Base-by-base conservation (phyloP, 2,888 invertebrate species). In the Eulithis testata region DNA sequence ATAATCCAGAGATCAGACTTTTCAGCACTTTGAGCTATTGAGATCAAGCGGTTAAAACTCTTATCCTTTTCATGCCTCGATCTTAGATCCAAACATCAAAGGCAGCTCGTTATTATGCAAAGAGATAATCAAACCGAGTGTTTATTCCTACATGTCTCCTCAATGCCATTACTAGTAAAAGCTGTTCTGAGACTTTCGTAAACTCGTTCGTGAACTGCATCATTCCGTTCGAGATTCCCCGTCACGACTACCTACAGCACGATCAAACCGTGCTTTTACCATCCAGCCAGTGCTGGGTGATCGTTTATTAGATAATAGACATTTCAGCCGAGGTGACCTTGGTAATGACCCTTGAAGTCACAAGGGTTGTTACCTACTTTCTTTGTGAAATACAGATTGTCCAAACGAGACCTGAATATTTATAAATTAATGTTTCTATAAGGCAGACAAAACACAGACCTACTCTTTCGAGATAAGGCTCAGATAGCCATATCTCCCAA, bases 191-290 rank as follows among this genome's bases (percentile, higher is more conserved):
- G 31, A 53, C 36, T 60, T 60, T 53, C 60, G 52, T 51, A 53
- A 60, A 12, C 12, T 45, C 52, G 52, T 71, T 77, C 73, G 60
- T 80, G 72, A 76, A 76, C 73, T 73, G 76, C 67, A 71, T 74
- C 60, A 73, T 74, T 71, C 64, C 66, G 68, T 72, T 75, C 65
- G 65, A 71, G 67, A 75, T 71, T 73, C 68, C 64, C 63, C 54
- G 54, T 56, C 54, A 63, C 53, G 36, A 64, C 12, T 11, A 40
- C 40, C 8, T 8, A 40, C 40, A 21, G 7, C 56, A 57, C 9
- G 36, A 47, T 36, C 56, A 57, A 36, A 36, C 47, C 52, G 36
- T 37, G 31, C 36, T 56, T 45, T 55, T 45, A 14, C 44, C n/a
- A n/a, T 51, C 6, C 51, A 36, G 51, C 31, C 11, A 31, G 11